Conservation (phyloP, 2,113 vertebrate genomes). For the Myrmecobius fasciatus region DNA sequence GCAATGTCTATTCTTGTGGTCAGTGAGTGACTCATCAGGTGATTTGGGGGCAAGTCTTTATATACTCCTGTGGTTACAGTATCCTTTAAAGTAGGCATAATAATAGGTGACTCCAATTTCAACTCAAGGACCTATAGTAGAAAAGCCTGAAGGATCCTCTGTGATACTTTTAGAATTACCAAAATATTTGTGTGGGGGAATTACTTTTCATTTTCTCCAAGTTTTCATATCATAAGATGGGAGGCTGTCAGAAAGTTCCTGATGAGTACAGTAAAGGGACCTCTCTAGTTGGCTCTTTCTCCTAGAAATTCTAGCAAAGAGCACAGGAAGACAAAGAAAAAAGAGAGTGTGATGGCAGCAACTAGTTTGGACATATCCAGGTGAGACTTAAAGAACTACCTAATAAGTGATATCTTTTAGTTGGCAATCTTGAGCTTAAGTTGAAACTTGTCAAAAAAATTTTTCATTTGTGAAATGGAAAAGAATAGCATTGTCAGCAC, state of each 20-base stretch:
- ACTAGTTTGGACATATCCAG: background rate
- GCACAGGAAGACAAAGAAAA: background rate
- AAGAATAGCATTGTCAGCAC: background rate
- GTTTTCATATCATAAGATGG: background rate
- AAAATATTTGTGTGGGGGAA: background rate
- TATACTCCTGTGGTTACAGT: background rate
- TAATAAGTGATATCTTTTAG: background rate
- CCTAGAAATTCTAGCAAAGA: background rate
- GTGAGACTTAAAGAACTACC: background rate
- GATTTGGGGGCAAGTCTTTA: background rate
- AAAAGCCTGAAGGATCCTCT: background rate
- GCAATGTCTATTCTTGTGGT: background rate
- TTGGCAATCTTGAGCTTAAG: background rate
- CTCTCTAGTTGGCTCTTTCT: background rate
- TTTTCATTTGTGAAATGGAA: background rate
- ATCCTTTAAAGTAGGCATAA: background rate
- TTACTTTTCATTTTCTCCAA: background rate
- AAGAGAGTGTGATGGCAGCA: background rate
- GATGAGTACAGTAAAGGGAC: background rate
- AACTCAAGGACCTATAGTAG: background rate
- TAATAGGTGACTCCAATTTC: background rate
- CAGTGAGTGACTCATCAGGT: slow-evolving; percentile 1
- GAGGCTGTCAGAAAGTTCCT: background rate
- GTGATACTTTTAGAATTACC: background rate
- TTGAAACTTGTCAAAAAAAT: background rate